phyloP scores from a whole-genome alignment of 2,113 vertebrate species.

The Canis aureus region DNA sequence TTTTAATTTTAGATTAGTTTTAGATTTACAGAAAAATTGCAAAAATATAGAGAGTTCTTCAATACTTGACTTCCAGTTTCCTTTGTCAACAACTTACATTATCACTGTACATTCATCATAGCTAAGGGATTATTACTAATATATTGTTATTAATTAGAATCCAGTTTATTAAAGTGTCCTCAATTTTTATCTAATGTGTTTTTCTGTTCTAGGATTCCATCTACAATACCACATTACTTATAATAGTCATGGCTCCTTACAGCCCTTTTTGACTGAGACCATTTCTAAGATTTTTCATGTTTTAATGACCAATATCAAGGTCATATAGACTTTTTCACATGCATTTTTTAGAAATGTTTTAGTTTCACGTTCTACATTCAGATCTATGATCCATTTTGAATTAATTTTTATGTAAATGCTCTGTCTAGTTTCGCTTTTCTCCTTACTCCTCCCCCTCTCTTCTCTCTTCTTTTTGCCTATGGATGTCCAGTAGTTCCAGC shows the following conservation, averaged over 20 bases:
- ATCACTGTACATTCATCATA: neutral
- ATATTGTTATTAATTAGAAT: neutral
- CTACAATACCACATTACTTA: neutral
- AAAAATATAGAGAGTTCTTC: neutral
- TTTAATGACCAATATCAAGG: neutral
- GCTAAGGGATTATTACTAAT: neutral
- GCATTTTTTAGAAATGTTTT: neutral
- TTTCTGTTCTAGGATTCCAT: neutral
- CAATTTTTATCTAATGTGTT: neutral
- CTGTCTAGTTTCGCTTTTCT: neutral
- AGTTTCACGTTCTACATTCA: neutral
- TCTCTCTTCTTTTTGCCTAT: neutral
- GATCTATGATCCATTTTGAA: neutral
- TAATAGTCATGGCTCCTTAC: neutral
- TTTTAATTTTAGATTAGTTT: constrained; percentile 3
- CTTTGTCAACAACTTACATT: neutral
- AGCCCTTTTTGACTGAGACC: neutral
- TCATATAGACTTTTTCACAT: neutral
- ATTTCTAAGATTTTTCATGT: neutral
- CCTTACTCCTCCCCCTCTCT: neutral
- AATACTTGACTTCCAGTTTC: neutral
- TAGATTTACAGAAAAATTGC: neutral
- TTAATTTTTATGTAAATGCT: neutral
- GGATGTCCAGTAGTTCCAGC: neutral
- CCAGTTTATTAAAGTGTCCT: neutral